phyloP scores from a whole-genome alignment of 2,113 vertebrate species.

The Perognathus longimembris region DNA sequence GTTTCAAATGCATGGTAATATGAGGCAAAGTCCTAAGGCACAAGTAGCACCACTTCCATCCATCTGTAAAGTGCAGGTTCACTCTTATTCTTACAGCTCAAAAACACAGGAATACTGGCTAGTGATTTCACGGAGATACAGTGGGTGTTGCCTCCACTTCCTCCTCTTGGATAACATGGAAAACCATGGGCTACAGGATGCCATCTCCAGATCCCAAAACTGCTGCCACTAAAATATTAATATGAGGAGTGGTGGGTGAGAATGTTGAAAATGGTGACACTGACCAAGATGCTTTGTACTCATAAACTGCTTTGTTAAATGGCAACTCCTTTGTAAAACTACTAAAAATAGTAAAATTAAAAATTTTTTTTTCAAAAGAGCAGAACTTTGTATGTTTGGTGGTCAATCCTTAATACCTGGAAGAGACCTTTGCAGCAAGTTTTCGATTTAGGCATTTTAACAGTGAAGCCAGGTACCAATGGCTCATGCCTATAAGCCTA shows the following conservation, averaged over 20 bases:
- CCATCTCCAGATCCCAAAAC: not conserved
- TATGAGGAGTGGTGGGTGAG: not conserved
- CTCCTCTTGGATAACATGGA: not conserved
- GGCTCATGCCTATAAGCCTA: no score
- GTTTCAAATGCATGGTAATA: not conserved
- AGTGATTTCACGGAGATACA: not conserved
- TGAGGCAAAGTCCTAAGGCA: not conserved
- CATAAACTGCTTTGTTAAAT: no score
- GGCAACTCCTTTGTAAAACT: no score
- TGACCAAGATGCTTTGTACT: no score
- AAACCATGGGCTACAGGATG: not conserved
- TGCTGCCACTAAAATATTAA: conserved; percentile 15
- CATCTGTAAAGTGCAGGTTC: conserved; percentile 24
- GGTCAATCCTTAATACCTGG: not conserved
- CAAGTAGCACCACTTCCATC: not conserved
- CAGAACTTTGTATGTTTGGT: not conserved
- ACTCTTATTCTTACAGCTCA: not conserved
- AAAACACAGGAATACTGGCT: not conserved
- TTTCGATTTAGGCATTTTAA: not conserved
- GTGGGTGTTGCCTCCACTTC: not conserved
- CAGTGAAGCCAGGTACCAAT: not conserved
- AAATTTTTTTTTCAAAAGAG: no score
- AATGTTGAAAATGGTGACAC: no score
- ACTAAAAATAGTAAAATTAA: no score
- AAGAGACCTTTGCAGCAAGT: not conserved